Conservation (phyloP, 2,888 invertebrate species). For the Ectobius pallidus region DNA sequence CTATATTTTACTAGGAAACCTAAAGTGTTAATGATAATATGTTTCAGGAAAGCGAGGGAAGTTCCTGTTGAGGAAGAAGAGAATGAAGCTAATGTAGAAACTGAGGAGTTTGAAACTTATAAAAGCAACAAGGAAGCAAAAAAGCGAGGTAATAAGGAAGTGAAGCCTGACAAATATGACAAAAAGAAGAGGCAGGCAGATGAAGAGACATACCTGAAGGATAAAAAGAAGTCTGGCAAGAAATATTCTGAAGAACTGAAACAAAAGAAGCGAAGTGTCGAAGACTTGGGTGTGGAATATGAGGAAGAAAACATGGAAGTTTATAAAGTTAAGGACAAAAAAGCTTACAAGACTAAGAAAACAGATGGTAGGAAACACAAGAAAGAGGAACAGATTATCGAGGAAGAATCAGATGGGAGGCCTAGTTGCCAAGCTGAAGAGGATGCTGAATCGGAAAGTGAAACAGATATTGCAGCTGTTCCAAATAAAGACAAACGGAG, state of each 20-base stretch:
- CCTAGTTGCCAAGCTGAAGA: no score
- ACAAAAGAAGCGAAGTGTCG: no score
- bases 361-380: not conserved
- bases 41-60: constrained; percentile 11
- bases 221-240: not conserved
- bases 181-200: constrained; percentile 19
- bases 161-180: not conserved
- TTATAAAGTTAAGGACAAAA: no score
- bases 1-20: no score
- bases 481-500: no score
- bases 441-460: not conserved
- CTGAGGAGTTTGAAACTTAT: not conserved
- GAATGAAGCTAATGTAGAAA: not conserved
- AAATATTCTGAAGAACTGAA: not conserved
- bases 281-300: no score
- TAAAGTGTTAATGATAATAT: no score
- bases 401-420: not conserved
- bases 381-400: not conserved
- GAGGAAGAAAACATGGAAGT: no score
- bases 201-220: constrained; percentile 2
- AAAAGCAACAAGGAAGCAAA: constrained; percentile 18
- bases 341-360: not conserved
- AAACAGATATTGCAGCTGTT: no score
- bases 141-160: not conserved
- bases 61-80: not conserved